These are phyloP conservation scores for Eilema griseolum DNA, from an alignment of 2,888 invertebrate species.

Conservation along the genomic window DNA sequence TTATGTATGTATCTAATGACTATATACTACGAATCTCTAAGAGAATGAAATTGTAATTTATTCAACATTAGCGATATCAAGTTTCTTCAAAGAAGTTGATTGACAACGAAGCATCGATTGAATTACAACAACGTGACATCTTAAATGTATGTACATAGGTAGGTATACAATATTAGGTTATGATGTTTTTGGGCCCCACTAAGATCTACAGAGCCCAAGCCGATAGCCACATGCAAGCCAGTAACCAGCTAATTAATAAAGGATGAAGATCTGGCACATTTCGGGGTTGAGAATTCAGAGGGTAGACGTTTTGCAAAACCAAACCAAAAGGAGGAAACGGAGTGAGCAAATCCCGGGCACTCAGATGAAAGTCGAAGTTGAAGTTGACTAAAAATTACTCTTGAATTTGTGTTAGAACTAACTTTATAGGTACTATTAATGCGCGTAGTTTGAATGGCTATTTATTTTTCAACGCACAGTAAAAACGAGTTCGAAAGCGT, in stretches of 20 bases:
- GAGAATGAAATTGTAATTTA: background rate
- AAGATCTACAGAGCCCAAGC: no score
- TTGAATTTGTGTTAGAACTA: background rate
- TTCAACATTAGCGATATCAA: background rate
- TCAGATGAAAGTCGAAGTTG: background rate
- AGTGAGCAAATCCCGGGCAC: background rate
- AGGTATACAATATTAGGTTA: no score
- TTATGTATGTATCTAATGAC: background rate
- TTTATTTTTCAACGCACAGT: background rate
- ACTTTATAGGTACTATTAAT: background rate
- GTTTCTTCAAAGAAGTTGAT: background rate
- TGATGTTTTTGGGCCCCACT: no score
- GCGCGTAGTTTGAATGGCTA: background rate
- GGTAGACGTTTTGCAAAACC: no score
- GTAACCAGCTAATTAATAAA: no score
- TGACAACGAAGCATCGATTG: background rate
- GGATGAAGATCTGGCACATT: no score
- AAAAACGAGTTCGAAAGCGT: slow-evolving; percentile 27
- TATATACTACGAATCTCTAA: background rate
- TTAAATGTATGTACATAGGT: background rate
- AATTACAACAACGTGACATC: background rate
- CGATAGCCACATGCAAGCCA: no score
- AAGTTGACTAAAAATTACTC: background rate
- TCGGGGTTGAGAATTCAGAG: no score
- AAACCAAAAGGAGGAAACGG: background rate